Evolutionary conservation across 2,113 vertebrate genomes (phyloP), one percentile per base, ranked within the genome.

Genomic region (Lepidiolamprologus cunningtoni): DNA sequence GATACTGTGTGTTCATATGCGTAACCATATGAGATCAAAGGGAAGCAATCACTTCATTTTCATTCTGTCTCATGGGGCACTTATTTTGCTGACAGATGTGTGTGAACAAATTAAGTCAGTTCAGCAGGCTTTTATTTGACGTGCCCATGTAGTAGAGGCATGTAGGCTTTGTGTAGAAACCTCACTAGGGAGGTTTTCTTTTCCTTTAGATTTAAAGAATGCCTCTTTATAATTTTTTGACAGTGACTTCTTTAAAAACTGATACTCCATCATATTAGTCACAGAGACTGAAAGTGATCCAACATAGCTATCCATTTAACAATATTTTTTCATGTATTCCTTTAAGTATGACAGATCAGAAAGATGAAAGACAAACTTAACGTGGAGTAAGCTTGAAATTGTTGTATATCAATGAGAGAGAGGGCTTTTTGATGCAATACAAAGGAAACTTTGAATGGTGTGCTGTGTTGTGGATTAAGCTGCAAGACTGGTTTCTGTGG

Each of bases 1-100:
- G 16, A 83, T 81, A 23, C 23, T 33, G 10, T 52, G 7, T 78
- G 45, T 26, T 78, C 7, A 78, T 52, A n/a, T 40, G 23, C 3
- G 6, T 33, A 79, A 23, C 26, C 5, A 45, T 71, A 45, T 68
- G 28, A 92, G 82, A 89, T 92, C 80, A 92, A 88, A 93, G 81
- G 9, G 11, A 85, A 47, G 45, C 11, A 1, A 17, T 8, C 23
- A 45, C 42, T 87, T 89, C 5, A 52, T 90, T 85, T 83, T 63
- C 45, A 11, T 31, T 82, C 55, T 31, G 76, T 83, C 83, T 78
- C 40, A 8, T 53, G 79, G 81, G 12, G 23, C 28, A 31, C 80
- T 86, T 76, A 52, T 84, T 58, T 71, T 31, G 14, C 84, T 82
- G 61, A 81, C 55, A 84, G 26, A 83, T 86, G 50, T 82, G n/a